Conservation (phyloP, 53 echinoderm and acorn worm species). For the Arbacia lixula region DNA sequence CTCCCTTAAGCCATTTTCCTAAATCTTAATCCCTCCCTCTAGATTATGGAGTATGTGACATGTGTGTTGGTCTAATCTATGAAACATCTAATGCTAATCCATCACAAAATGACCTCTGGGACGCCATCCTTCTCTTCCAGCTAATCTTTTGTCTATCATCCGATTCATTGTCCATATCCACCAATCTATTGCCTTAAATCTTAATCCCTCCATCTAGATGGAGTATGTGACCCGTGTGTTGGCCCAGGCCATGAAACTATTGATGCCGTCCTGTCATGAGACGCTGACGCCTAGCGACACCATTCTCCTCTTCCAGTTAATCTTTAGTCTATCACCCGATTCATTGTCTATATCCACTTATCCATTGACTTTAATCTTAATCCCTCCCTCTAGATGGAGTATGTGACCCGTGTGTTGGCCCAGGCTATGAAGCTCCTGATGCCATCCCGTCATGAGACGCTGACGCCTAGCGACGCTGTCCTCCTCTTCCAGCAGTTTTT, state of each 20-base stretch:
- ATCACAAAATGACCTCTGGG: too few species aligned
- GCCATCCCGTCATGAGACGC: conserved; percentile 79
- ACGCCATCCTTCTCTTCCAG: too few species aligned
- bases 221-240: conserved; percentile 69
- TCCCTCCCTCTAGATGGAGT: conserved; percentile 66
- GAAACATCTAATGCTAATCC: neutral
- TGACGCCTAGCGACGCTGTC: conserved; percentile 80
- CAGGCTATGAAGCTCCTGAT: conserved; percentile 92
- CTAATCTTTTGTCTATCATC: too few species aligned
- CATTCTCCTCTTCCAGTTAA: conserved; percentile 75
- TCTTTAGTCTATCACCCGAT: conserved; percentile 78
- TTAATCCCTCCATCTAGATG: too few species aligned
- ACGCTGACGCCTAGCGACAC: conserved; percentile 64
- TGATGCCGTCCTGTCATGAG: conserved; percentile 77
- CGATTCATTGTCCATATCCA: too few species aligned
- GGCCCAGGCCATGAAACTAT: conserved; percentile 79
- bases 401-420: conserved; percentile 81
- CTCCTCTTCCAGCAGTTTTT: conserved; percentile 92
- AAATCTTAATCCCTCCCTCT: too few species aligned
- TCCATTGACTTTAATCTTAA: neutral
- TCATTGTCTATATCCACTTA: neutral
- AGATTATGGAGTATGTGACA: neutral
- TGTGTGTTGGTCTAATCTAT: neutral
- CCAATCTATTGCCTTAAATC: too few species aligned
- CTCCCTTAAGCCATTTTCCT: too few species aligned